Evolutionary conservation across 2,797 vertebrate genomes (phyloP), one percentile per base, ranked within the genome.

Genomic region (Danio choprae): DNA sequence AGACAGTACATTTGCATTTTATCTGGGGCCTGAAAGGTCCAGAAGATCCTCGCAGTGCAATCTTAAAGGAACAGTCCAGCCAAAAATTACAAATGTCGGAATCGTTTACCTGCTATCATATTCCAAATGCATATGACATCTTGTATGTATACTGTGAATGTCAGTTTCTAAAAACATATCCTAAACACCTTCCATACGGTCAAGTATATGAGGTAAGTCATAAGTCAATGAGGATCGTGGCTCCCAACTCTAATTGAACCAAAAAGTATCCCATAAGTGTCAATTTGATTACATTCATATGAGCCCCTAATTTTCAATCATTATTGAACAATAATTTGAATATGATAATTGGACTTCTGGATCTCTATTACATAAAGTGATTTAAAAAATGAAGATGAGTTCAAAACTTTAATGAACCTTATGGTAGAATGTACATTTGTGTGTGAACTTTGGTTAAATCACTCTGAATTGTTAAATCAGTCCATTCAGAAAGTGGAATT

Each of bases 1-100:
- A 79, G 58, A 71, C 46, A 41, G 67, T 29, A 79, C 83, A 79
- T 87, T 85, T 82, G 81, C 89, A 87, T 85, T 78, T 80, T 81
- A 87, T 71, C 73, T 84, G 20, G 80, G 81, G 83, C 46, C 50
- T 73, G 2, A 59, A 68, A 85, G 46, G 16, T 73, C 72, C 43
- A 16, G 69, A 85, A 82, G 38, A 63, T 38, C 36, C 18, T 58
- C 18, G 16, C 44, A 2, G 18, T 15, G 36, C 11, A 20, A 64
- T 44, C 40, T 43, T 10, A 48, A 29, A 70, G 59, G 41, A 44
- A 43, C 12, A 53, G 44, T 40, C 20, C 38, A 60, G 4, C 38
- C n/a, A 56, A 43, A 15, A 72, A 10, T 56, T 1, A 7, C 22
- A 44, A 44, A 71, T 8, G 1, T 6, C 7, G 50, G 55, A n/a